phyloP scores from a whole-genome alignment of 2,797 vertebrate species.

The Syngnathus rostellatus region DNA sequence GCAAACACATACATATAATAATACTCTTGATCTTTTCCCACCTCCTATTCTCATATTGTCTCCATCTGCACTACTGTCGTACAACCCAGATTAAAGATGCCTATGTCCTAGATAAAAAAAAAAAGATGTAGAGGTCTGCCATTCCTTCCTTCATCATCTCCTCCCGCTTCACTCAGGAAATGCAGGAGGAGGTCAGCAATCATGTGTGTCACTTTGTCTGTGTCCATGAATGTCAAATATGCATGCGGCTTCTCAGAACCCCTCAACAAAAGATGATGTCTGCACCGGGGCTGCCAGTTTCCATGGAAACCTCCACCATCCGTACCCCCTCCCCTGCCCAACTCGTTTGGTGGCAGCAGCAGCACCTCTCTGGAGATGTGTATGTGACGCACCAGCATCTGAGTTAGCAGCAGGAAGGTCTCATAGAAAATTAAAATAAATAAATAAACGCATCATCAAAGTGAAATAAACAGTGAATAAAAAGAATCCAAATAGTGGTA shows the following conservation, averaged over 20 bases:
- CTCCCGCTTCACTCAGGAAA: conserved; percentile 2
- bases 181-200: conserved; percentile 12
- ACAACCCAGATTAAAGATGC: conserved; percentile 33
- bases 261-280: conserved; percentile 51
- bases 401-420: conserved; percentile 17
- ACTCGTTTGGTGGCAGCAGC: conserved; percentile 14
- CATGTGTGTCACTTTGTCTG: conserved; percentile 16
- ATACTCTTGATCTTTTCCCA: neutral
- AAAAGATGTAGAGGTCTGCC: conserved; percentile 33
- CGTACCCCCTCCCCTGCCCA: conserved; percentile 7
- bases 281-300: conserved; percentile 52
- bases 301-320: conserved; percentile 62
- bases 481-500: neutral
- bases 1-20: neutral
- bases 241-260: conserved; percentile 39
- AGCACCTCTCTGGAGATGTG: conserved; percentile 29
- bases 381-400: neutral
- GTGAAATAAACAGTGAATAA: neutral
- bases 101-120: conserved; percentile 21
- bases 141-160: conserved; percentile 17
- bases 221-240: conserved; percentile 65
- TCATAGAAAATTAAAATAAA: neutral
- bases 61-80: neutral
- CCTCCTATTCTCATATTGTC: neutral
- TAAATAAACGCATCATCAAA: neutral